Evolutionary conservation across 2,888 invertebrate species (phyloP).

Genomic region (Philonicus albiceps): DNA sequence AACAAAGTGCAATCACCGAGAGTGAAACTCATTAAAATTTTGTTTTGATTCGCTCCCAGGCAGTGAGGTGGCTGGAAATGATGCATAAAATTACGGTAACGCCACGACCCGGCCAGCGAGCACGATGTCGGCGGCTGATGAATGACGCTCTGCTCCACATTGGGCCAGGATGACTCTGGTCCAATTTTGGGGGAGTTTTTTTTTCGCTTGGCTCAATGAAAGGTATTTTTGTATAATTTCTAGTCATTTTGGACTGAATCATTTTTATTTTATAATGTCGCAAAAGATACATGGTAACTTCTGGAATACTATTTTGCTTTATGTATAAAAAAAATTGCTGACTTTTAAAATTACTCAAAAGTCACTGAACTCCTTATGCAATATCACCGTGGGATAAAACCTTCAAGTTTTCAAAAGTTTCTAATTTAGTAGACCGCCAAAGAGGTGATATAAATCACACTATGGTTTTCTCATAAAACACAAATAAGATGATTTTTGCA

Average conservation of each 20-base stretch:
- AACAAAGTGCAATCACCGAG: constrained; percentile 7
- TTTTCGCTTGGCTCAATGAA: neutral
- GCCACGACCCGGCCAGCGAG: neutral
- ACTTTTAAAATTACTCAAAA: neutral
- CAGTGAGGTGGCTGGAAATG: neutral
- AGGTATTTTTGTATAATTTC: neutral
- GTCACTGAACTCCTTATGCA: neutral
- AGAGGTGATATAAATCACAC: neutral
- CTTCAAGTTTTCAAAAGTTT: neutral
- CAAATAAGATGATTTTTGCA: neutral
- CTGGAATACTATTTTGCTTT: neutral
- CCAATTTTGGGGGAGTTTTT: neutral
- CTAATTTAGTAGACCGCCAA: neutral
- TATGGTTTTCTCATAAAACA: neutral
- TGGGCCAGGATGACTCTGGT: neutral
- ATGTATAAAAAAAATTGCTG: neutral
- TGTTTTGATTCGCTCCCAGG: constrained; percentile 6
- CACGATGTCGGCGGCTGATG: neutral
- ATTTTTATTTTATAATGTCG: neutral
- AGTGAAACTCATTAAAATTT: constrained; percentile 32
- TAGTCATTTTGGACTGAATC: neutral
- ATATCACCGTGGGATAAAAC: neutral
- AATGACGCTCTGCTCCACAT: neutral
- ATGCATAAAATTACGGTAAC: neutral
- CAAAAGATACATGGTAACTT: neutral